These are phyloP conservation scores for Andrena fulva DNA, from an alignment of 2,888 invertebrate genomes.

Conservation along the genomic window DNA sequence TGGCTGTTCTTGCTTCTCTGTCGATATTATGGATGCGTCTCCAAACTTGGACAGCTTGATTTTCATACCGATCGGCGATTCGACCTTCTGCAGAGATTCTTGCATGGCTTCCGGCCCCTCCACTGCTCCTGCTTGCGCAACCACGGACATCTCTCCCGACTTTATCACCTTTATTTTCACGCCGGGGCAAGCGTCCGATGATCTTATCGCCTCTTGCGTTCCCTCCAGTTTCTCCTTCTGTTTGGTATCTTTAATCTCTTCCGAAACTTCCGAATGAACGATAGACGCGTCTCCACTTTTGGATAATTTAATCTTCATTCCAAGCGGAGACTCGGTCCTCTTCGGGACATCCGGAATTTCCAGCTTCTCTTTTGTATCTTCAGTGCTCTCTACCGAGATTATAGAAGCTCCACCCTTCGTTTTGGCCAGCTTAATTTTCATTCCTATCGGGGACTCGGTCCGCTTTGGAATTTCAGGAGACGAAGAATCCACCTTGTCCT, in stretches of 20 bases:
- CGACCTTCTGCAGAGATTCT: constrained; percentile 43
- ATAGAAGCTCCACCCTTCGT: constrained; percentile 76
- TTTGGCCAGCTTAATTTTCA: constrained; percentile 81
- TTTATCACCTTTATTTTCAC: constrained; percentile 64
- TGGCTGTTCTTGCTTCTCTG: constrained; percentile 71
- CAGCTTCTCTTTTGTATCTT: constrained; percentile 67
- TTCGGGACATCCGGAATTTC: constrained; percentile 73
- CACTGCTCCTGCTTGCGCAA: constrained; percentile 10
- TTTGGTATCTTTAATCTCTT: constrained; percentile 69
- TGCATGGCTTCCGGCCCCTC: constrained; percentile 33
- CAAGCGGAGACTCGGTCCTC: constrained; percentile 80
- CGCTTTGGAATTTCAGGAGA: constrained; percentile 74
- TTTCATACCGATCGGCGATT: constrained; percentile 77
- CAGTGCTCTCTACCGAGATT: constrained; percentile 66
- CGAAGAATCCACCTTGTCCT: constrained; percentile 67
- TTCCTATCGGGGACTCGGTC: constrained; percentile 80
- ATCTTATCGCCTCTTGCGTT: constrained; percentile 49
- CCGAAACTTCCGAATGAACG: constrained; percentile 74
- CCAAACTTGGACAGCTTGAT: constrained; percentile 81
- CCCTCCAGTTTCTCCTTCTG: constrained; percentile 61
- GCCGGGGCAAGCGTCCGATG: constrained; percentile 49
- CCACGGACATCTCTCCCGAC: constrained; percentile 36
- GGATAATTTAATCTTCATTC: constrained; percentile 82
- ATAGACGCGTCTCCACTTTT: constrained; percentile 78
- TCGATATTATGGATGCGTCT: constrained; percentile 78